Evolutionary conservation across 2,888 invertebrate genomes (phyloP).

Genomic region (Acleris laterana): DNA sequence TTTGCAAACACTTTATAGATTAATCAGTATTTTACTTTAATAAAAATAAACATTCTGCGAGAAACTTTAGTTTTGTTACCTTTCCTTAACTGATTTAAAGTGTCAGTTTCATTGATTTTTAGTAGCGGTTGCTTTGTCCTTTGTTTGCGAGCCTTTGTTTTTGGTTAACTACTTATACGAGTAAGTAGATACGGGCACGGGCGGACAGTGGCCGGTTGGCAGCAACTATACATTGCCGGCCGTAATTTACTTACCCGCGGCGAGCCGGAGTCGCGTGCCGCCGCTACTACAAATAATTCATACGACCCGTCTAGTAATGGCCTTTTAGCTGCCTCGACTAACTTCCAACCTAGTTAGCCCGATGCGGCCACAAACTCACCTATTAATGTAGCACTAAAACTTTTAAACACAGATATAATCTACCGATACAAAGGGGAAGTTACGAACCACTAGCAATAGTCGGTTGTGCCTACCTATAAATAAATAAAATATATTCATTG

Average conservation of each 20-base stretch:
- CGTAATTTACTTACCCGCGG: slow-evolving; percentile 37
- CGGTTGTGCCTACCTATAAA: too few relatives aligned
- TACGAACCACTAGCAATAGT: slow-evolving; percentile 4
- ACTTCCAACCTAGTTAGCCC: slow-evolving; percentile 75
- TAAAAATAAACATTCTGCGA: too few relatives aligned
- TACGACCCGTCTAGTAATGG: slow-evolving; percentile 75
- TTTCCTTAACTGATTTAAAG: too few relatives aligned
- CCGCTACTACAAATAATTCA: slow-evolving; percentile 78
- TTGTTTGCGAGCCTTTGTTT: not conserved
- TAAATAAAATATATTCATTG: not conserved
- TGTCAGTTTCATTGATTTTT: not conserved
- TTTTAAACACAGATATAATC: slow-evolving; percentile 42
- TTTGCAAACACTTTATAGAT: not conserved
- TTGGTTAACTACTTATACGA: not conserved
- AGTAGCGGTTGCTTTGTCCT: not conserved
- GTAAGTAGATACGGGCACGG: not conserved
- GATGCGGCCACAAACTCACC: slow-evolving; percentile 66
- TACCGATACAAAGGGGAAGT: slow-evolving; percentile 22
- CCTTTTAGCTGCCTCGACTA: slow-evolving; percentile 77
- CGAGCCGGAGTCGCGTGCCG: slow-evolving; percentile 61
- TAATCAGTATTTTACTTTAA: too few relatives aligned
- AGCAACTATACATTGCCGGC: slow-evolving; percentile 26
- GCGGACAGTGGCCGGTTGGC: slow-evolving; percentile 29
- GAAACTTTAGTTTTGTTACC: too few relatives aligned
- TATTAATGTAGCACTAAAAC: slow-evolving; percentile 66